phyloP scores from a whole-genome alignment of 2,113 vertebrate genomes.

The Calidris pygmaea region DNA sequence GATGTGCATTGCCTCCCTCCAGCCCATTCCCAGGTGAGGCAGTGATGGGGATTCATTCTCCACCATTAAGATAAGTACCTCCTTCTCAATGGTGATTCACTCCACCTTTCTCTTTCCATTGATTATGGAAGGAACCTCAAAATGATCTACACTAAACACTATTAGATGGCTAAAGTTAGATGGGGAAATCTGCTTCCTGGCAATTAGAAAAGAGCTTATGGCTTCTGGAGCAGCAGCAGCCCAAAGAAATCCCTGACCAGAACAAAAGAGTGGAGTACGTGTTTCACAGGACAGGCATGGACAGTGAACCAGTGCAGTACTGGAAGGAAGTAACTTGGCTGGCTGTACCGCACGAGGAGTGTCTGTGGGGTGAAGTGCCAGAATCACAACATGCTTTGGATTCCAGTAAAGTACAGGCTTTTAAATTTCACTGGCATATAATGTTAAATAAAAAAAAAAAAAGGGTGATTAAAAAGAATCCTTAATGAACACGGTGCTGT shows the following conservation, averaged over 20 bases:
- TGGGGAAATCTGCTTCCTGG: neutral
- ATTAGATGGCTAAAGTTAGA: neutral
- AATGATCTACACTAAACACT: neutral
- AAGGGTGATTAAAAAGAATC: neutral
- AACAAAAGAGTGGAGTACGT: fast-evolving
- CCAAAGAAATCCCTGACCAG: neutral
- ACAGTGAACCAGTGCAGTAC: neutral
- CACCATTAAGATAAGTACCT: neutral
- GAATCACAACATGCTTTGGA: neutral
- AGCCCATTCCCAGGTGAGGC: neutral
- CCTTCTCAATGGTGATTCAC: neutral
- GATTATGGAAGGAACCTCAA: neutral
- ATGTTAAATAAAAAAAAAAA: neutral
- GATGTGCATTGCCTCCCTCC: neutral
- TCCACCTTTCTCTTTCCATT: neutral
- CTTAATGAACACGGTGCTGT: neutral
- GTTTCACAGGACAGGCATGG: neutral
- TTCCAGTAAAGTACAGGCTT: neutral
- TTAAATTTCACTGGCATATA: neutral
- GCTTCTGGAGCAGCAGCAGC: neutral
- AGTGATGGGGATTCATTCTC: neutral
- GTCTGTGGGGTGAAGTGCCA: neutral
- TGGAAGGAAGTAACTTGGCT: neutral
- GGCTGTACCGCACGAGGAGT: neutral
- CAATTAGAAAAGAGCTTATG: neutral